Evolutionary conservation across 2,797 vertebrate genomes (phyloP).

Genomic region (Sebastolobus altivelis): DNA sequence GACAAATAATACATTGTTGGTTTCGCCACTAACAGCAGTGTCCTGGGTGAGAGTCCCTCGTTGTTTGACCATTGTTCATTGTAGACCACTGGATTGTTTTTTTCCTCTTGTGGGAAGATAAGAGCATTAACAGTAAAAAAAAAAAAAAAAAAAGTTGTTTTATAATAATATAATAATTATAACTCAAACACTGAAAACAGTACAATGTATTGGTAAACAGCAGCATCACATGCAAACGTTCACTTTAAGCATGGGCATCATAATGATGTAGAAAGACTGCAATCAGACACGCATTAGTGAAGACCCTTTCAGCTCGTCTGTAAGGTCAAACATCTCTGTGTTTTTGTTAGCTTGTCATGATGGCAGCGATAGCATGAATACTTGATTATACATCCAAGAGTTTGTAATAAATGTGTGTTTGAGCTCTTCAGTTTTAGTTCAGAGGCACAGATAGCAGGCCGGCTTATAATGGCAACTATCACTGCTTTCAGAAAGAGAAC

Average conservation of each 20-base stretch:
- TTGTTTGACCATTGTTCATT: not conserved
- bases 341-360: slow-evolving; percentile 19
- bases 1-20: not conserved
- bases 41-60: not conserved
- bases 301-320: not conserved
- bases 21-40: not conserved
- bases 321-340: not conserved
- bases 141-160: not conserved
- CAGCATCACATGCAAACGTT: not conserved
- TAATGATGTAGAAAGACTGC: not conserved
- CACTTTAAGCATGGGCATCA: not conserved
- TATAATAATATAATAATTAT: not conserved
- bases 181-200: not conserved
- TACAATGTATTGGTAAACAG: not conserved
- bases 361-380: not conserved
- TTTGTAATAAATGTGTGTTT: not conserved
- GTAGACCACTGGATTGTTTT: not conserved
- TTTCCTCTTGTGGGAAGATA: not conserved
- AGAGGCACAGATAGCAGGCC: not conserved
- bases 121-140: not conserved
- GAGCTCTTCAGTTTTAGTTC: not conserved
- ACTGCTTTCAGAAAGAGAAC: not conserved
- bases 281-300: not conserved
- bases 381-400: slow-evolving; percentile 14
- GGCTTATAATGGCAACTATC: not conserved